phyloP scores from a whole-genome alignment of 2,888 invertebrate species.

The Zelleria hepariella region DNA sequence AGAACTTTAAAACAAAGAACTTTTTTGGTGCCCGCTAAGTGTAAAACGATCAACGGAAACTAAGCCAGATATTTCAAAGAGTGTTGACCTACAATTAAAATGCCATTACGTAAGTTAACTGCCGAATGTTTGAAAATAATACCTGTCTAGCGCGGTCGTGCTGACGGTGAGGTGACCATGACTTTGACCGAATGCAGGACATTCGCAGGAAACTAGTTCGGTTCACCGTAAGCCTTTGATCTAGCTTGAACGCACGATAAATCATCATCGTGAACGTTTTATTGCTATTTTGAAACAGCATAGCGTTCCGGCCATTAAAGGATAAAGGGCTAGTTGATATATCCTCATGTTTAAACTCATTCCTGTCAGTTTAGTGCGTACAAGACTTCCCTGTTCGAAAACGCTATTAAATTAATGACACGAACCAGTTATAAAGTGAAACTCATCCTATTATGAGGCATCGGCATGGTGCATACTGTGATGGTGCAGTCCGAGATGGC shows the following conservation, averaged over 20 bases:
- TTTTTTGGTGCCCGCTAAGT: background rate
- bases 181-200: slow-evolving; percentile 11
- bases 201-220: background rate
- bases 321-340: background rate
- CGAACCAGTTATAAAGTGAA: slow-evolving; percentile 42
- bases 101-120: slow-evolving; percentile 37
- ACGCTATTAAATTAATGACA: slow-evolving; percentile 50
- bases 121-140: slow-evolving; percentile 30
- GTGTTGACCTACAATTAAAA: slow-evolving; percentile 53
- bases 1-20: background rate
- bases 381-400: slow-evolving; percentile 38
- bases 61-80: slow-evolving; percentile 24
- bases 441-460: slow-evolving; percentile 28
- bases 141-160: slow-evolving; percentile 19
- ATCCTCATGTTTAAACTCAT: slow-evolving; percentile 11
- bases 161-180: slow-evolving; percentile 19
- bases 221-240: background rate
- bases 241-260: background rate
- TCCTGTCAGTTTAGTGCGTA: slow-evolving; percentile 20
- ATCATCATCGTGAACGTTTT: background rate
- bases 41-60: slow-evolving; percentile 8
- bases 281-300: background rate
- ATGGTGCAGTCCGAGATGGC: slow-evolving; percentile 13
- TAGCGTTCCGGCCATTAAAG: background rate
- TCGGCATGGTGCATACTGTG: slow-evolving; percentile 18